Evolutionary conservation across 2,888 invertebrate genomes (phyloP).

Genomic region (Helleia helle): DNA sequence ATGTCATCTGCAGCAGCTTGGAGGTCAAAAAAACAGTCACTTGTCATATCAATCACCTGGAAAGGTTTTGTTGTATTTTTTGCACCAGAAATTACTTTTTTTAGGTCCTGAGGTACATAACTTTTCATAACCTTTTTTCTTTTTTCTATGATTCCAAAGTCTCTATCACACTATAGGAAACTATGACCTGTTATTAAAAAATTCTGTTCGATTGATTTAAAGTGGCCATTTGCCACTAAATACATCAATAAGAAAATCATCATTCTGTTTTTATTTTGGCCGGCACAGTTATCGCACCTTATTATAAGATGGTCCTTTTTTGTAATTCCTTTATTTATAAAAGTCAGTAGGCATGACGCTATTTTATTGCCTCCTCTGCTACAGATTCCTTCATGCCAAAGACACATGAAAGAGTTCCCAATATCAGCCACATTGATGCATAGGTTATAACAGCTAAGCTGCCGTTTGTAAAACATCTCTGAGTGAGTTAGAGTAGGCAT

Average conservation of each 20-base stretch:
- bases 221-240: slow-evolving; percentile 2
- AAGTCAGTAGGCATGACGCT: background rate
- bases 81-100: background rate
- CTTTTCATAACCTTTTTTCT: background rate
- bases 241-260: slow-evolving; percentile 4
- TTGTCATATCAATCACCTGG: background rate
- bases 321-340: background rate
- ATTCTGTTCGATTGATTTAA: slow-evolving; percentile 5
- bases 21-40: background rate
- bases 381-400: slow-evolving; percentile 2
- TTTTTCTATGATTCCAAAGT: slow-evolving; percentile 1
- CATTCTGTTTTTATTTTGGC: slow-evolving; percentile 8
- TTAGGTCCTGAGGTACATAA: background rate
- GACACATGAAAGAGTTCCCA: slow-evolving; percentile 10
- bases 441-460: slow-evolving; percentile 10
- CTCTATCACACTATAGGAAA: slow-evolving; percentile 4
- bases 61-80: background rate
- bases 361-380: slow-evolving; percentile 6
- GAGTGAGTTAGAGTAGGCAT: slow-evolving; percentile 8
- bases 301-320: background rate
- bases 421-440: slow-evolving; percentile 12
- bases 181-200: slow-evolving; percentile 3
- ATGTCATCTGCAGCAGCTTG: background rate
- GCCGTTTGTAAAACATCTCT: slow-evolving; percentile 12
- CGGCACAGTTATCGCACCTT: slow-evolving; percentile 7